Conservation (phyloP, 2,797 vertebrate genomes). For the Uromys caudimaculatus region DNA sequence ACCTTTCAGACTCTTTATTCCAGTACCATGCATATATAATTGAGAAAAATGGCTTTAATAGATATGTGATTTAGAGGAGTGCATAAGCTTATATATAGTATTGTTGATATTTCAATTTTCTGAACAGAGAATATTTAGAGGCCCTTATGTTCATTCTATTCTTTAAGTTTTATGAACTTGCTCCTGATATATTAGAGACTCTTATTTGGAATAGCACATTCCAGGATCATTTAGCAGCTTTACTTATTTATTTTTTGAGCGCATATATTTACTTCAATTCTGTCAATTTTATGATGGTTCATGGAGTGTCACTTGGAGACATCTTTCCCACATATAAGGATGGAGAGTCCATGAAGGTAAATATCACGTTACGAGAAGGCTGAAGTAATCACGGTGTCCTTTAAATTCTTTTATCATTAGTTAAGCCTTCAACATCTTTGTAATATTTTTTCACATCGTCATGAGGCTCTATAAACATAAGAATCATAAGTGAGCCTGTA, state of each 20-base stretch:
- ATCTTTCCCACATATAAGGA: slow-evolving; percentile 58
- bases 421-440: slow-evolving; percentile 77
- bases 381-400: slow-evolving; percentile 63
- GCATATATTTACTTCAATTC: slow-evolving; percentile 70
- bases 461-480: slow-evolving; percentile 43
- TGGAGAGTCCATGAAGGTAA: slow-evolving; percentile 56
- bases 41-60: slow-evolving; percentile 45
- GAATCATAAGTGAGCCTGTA: neutral
- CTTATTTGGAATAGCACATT: slow-evolving; percentile 50
- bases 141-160: neutral
- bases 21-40: slow-evolving; percentile 1
- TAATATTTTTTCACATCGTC: slow-evolving; percentile 3
- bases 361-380: slow-evolving; percentile 60
- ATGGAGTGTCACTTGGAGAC: slow-evolving; percentile 35
- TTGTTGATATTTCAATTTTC: slow-evolving; percentile 65
- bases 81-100: neutral
- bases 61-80: neutral
- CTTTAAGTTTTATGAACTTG: slow-evolving; percentile 53
- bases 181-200: slow-evolving; percentile 52
- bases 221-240: slow-evolving; percentile 66
- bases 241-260: neutral
- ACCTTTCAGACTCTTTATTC: neutral
- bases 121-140: slow-evolving; percentile 10
- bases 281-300: slow-evolving; percentile 55
- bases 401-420: slow-evolving; percentile 70